Conservation (phyloP, 2,797 vertebrate genomes). For the Ceryle rudis region DNA sequence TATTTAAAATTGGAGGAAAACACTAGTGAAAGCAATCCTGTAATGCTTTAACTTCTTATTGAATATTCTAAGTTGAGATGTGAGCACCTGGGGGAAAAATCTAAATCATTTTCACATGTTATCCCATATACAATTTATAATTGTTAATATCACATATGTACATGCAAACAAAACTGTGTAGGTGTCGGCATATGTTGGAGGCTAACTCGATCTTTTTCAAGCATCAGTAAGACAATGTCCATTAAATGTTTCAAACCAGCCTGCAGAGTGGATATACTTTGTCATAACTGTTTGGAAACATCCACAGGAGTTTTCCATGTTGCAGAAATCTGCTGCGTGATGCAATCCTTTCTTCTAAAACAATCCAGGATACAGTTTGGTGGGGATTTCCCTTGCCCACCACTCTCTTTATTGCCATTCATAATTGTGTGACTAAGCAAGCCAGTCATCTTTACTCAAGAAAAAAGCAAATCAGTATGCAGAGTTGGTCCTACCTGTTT, state of each 20-base stretch:
- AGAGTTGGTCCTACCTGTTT: conserved; percentile 62
- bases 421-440: conserved; percentile 42
- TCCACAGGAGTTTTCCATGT: conserved; percentile 23
- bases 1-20: background rate
- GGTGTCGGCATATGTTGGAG: background rate
- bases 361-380: conserved; percentile 6
- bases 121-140: background rate
- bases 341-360: conserved; percentile 37
- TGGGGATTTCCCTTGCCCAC: conserved; percentile 68
- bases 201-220: background rate
- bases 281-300: conserved; percentile 29
- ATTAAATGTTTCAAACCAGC: conserved; percentile 20
- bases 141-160: fast-evolving
- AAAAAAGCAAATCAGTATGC: conserved; percentile 51
- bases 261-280: conserved; percentile 8
- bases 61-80: background rate
- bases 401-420: conserved; percentile 31
- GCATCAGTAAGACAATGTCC: background rate
- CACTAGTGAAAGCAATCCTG: background rate
- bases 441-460: conserved; percentile 62
- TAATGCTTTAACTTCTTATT: background rate
- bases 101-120: background rate
- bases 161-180: background rate
- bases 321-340: background rate
- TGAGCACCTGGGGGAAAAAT: background rate